A percentile compares a stretch with the other conserved stretches of the same genome.
Evolutionary conservation across 2,888 invertebrate species (phyloP).

Genomic region (Theretra japonica): DNA sequence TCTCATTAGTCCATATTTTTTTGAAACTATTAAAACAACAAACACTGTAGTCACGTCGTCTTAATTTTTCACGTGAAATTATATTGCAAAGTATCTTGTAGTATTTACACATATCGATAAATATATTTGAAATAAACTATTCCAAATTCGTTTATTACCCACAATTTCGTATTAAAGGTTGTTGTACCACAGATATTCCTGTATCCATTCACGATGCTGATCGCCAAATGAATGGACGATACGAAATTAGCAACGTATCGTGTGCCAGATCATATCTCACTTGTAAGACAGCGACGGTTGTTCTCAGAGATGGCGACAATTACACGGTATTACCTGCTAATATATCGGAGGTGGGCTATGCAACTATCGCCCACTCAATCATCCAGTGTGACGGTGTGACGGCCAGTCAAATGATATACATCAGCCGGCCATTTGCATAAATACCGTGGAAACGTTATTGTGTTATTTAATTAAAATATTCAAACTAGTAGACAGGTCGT

Average conservation of each 20-base stretch:
- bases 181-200: constrained; percentile 39
- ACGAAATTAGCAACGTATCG: constrained; percentile 77
- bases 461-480: constrained; percentile 24
- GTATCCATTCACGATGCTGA: constrained; percentile 76
- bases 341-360: constrained; percentile 64
- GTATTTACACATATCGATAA: no score
- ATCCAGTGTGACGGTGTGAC: constrained; percentile 60
- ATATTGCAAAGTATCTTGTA: no score
- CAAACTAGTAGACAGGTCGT: not conserved
- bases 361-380: constrained; percentile 71
- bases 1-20: no score
- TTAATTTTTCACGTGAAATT: no score
- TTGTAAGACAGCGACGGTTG: constrained; percentile 65
- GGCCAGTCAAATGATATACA: constrained; percentile 19
- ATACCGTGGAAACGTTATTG: constrained; percentile 18
- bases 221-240: constrained; percentile 78
- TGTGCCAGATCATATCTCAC: constrained; percentile 80
- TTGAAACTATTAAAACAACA: no score
- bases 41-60: no score
- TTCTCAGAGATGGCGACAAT: constrained; percentile 73
- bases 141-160: not conserved
- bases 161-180: not conserved
- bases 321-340: constrained; percentile 72
- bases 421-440: constrained; percentile 20
- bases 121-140: not conserved